Evolutionary conservation across 1,140 invertebrate genomes (phyloP), one percentile per base, ranked within the genome.

Genomic region (Bacillus rossius): DNA sequence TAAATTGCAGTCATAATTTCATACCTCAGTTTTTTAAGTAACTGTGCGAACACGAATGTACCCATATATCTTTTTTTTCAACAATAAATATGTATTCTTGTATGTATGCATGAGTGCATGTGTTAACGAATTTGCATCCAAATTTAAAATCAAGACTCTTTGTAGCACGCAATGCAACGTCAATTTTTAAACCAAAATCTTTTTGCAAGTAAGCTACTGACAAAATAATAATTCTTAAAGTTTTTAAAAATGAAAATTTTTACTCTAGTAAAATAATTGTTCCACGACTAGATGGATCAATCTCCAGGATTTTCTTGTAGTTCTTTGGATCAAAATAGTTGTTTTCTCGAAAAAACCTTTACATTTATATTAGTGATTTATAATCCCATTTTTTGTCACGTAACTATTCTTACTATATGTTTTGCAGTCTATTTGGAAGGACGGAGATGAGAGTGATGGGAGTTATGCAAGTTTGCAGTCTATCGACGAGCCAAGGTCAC

Each of bases 381-480:
- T 17, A 40, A 40, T 17, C 13, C 38, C 17, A 40, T 13, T 40
- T 13, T 40, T 13, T 40, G 17, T 13, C 13, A 13, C 13, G 13
- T 40, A 40, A 40, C 17, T 13, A 40, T 40, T 40, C 13, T 13
- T 40, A 40, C 17, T 51, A 23, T 7, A 26, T 51, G 23, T 19
- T 43, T 53, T 38, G n/a, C 29, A 53, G 51, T 22, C 75, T 61
- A 85, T 87, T 65, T 88, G 84, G 85, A 84, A 81, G 68, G 82
- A 82, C 17, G 88, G 88, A 49, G 86, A 88, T 60, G 67, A 58
- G 40, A 55, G 65, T 4, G 68, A 70, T 29, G 87, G 87, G 59
- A 92, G 89, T 65, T 80, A 89, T 40, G 88, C 86, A 0, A 92
- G 89, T 51, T 75, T 91, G 67, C 86, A 87, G 29, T 70, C 67